phyloP scores from a whole-genome alignment of 2,888 invertebrate genomes.

The Erebia aethiops region DNA sequence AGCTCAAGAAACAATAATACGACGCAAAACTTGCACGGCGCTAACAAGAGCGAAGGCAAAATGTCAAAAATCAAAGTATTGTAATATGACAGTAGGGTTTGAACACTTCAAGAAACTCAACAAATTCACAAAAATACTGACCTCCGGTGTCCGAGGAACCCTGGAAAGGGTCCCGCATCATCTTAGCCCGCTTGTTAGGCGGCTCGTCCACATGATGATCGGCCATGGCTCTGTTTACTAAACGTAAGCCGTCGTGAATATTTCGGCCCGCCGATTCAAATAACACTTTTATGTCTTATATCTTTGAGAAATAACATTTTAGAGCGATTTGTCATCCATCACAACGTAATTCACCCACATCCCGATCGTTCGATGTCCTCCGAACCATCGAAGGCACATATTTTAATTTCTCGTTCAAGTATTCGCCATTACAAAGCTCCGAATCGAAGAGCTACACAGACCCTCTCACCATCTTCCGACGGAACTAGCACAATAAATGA shows the following conservation, averaged over 20 bases:
- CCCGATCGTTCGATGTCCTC: slow-evolving; percentile 87
- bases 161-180: slow-evolving; percentile 92
- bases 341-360: slow-evolving; percentile 85
- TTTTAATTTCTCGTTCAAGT: slow-evolving; percentile 87
- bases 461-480: slow-evolving; percentile 89
- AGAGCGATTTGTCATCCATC: slow-evolving; percentile 80
- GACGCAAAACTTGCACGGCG: slow-evolving; percentile 79
- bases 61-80: slow-evolving; percentile 75
- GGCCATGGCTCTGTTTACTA: slow-evolving; percentile 92
- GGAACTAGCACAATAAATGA: slow-evolving; percentile 89
- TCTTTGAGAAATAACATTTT: slow-evolving; percentile 81
- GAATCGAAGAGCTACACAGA: slow-evolving; percentile 87
- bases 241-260: slow-evolving; percentile 85
- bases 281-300: slow-evolving; percentile 81
- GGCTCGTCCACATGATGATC: slow-evolving; percentile 97
- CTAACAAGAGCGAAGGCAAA: slow-evolving; percentile 75
- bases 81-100: slow-evolving; percentile 75
- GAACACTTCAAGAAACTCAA: slow-evolving; percentile 62
- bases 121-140: slow-evolving; percentile 80
- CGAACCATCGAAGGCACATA: slow-evolving; percentile 90
- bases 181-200: slow-evolving; percentile 97
- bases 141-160: slow-evolving; percentile 91
- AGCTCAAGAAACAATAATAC: slow-evolving; percentile 65
- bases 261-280: slow-evolving; percentile 84
- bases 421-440: slow-evolving; percentile 91